phyloP scores from a whole-genome alignment of 1,140 invertebrate genomes.

The Lutraria rhynchaena region DNA sequence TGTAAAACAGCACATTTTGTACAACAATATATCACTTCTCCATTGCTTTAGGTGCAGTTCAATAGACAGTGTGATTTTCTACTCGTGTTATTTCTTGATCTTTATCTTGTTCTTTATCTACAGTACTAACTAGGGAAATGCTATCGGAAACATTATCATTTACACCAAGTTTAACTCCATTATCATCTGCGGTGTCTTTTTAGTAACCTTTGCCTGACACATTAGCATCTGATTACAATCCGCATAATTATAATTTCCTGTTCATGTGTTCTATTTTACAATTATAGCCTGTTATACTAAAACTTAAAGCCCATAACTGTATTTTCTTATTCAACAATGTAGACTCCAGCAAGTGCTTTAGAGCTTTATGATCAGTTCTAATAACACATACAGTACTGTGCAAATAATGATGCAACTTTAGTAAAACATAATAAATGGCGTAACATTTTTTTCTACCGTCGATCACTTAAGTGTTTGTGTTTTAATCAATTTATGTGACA shows the following conservation, averaged over 20 bases:
- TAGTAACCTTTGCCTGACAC: neutral
- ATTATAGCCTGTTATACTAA: constrained; percentile 61
- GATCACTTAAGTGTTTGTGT: constrained; percentile 59
- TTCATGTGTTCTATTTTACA: constrained; percentile 61
- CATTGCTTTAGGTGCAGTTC: neutral
- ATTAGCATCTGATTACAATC: constrained; percentile 65
- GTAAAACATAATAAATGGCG: constrained; percentile 64
- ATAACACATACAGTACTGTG: constrained; percentile 62
- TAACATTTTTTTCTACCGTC: constrained; percentile 65
- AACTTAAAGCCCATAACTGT: constrained; percentile 55
- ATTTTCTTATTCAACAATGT: constrained; percentile 57
- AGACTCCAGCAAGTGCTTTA: constrained; percentile 50
- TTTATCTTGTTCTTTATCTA: constrained; percentile 57
- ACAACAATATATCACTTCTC: constrained; percentile 16
- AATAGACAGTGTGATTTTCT: neutral
- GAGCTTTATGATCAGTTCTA: constrained; percentile 60
- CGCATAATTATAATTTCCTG: constrained; percentile 53
- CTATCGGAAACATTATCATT: constrained; percentile 45
- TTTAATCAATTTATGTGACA: constrained; percentile 60
- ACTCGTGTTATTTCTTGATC: constrained; percentile 24
- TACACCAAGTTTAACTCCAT: constrained; percentile 29
- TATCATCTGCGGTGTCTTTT: neutral
- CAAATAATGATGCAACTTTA: constrained; percentile 68
- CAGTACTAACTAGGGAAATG: no score
- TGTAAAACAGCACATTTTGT: constrained; percentile 47